Evolutionary conservation across 2,888 invertebrate genomes (phyloP), one percentile per base, ranked within the genome.

Genomic region (Xestia xanthographa): DNA sequence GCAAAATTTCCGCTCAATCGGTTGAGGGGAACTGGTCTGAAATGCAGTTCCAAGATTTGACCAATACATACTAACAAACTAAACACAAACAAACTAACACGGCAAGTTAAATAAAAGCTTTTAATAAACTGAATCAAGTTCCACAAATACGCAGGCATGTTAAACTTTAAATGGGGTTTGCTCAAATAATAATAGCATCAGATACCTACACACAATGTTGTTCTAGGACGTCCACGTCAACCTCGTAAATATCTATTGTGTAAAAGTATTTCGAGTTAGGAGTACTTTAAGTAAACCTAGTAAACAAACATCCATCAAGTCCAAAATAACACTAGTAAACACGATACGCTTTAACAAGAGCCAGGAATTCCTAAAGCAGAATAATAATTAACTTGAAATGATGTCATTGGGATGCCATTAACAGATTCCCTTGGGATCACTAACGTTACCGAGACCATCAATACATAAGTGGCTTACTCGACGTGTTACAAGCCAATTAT

Each of bases 401-500:
- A 68, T 53, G 43, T 68, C 43, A 79, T 26, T 70, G 66, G 26
- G 22, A 65, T 65, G 29, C 63, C 43, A 70, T 79, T 82, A 70
- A 66, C 65, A 58, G 50, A 50, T 76, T 45, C 82, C 68, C 71
- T 20, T 17, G 77, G 65, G 77, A 56, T 34, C 34, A 17, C 45
- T 82, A 60, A 60, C 26, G 65, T 60, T 22, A 43, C 65, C 70
- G 17, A 43, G n/a, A 56, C 29, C 65, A 67, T 78, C 43, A 70
- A 72, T 70, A 67, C 41, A 17, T 73, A 71, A 73, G 48, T 83
- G 68, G 72, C 38, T 63, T 83, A 83, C 58, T 72, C 65, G 73
- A 83, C 67, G 38, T 83, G 65, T 70, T 65, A 78, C 67, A 5
- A 50, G 48, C 43, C 50, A 82, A 82, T 85, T 74, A 81, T 63